phyloP scores from a whole-genome alignment of 2,888 invertebrate genomes.

The Rotaria socialis region DNA sequence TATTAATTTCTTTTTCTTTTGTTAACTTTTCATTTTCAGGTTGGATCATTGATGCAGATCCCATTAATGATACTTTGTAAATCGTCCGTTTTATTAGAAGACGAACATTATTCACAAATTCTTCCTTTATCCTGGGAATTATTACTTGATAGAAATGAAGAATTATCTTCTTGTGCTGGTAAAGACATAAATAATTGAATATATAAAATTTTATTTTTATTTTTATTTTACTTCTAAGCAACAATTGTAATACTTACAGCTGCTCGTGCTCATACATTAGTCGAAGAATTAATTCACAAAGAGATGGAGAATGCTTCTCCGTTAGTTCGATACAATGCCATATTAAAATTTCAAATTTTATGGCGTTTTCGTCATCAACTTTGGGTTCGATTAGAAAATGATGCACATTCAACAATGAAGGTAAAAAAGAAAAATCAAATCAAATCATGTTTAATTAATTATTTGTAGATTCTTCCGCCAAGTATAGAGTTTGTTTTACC shows the following conservation, averaged over 20 bases:
- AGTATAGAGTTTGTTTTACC: conserved; percentile 97
- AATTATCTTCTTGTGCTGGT: conserved; percentile 63
- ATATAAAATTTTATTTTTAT: neutral
- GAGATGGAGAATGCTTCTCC: conserved; percentile 16
- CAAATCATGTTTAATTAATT: neutral
- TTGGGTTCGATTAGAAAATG: conserved; percentile 98
- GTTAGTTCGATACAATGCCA: neutral
- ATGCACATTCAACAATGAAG: conserved; percentile 88
- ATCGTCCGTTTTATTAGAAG: conserved; percentile 79
- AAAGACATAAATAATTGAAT: neutral
- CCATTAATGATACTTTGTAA: conserved; percentile 80
- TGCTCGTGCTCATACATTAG: conserved; percentile 43
- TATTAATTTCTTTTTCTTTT: neutral
- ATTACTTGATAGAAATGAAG: conserved; percentile 77
- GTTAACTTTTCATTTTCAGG: neutral
- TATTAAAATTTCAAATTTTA: conserved; percentile 75
- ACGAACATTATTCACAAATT: conserved; percentile 76
- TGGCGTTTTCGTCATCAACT: conserved; percentile 96
- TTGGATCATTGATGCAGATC: conserved; percentile 38
- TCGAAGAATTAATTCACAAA: conserved; percentile 36
- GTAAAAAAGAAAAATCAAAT: conserved; percentile 57
- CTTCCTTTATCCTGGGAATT: conserved; percentile 91
- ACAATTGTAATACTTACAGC: conserved; percentile 48
- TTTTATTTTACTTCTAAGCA: conserved; percentile 49
- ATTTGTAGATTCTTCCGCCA: conserved; percentile 75